phyloP scores from a whole-genome alignment of 2,113 vertebrate species.

The Megatriorchis doriae region DNA sequence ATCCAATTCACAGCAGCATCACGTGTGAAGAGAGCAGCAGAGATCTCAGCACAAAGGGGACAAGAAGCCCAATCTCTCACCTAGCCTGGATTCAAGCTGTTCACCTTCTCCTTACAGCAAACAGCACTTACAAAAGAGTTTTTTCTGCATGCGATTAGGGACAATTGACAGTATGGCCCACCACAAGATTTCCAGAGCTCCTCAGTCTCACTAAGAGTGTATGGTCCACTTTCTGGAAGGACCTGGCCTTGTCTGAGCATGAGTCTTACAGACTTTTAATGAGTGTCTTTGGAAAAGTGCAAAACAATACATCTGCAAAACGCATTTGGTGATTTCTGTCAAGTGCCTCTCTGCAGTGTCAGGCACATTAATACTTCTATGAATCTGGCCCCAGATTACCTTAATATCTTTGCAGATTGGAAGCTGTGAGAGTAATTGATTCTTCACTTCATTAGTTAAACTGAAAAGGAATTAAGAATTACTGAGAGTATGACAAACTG shows the following conservation, averaged over 20 bases:
- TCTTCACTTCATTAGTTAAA: conserved; percentile 54
- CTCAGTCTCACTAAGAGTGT: not conserved
- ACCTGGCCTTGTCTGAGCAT: not conserved
- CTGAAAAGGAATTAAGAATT: conserved; percentile 44
- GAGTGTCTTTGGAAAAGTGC: not conserved
- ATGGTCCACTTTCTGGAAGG: not conserved
- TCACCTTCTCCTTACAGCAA: not conserved
- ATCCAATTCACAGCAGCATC: not conserved
- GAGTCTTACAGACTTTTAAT: not conserved
- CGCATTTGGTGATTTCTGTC: not conserved
- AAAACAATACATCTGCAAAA: not conserved
- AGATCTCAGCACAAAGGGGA: not conserved
- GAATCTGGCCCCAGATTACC: conserved; percentile 16
- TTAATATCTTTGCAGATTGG: conserved; percentile 18
- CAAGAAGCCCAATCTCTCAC: not conserved
- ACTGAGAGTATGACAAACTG: not conserved
- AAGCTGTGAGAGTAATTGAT: conserved; percentile 54
- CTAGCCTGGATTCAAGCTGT: not conserved
- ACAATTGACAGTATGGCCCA: not conserved
- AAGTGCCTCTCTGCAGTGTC: not conserved
- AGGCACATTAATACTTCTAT: not conserved
- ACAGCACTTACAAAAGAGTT: not conserved
- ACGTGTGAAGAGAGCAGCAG: not conserved
- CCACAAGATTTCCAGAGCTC: not conserved
- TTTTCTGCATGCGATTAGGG: not conserved